phyloP scores from a whole-genome alignment of 2,797 vertebrate genomes.

The Cryptoblepharus egeriae region DNA sequence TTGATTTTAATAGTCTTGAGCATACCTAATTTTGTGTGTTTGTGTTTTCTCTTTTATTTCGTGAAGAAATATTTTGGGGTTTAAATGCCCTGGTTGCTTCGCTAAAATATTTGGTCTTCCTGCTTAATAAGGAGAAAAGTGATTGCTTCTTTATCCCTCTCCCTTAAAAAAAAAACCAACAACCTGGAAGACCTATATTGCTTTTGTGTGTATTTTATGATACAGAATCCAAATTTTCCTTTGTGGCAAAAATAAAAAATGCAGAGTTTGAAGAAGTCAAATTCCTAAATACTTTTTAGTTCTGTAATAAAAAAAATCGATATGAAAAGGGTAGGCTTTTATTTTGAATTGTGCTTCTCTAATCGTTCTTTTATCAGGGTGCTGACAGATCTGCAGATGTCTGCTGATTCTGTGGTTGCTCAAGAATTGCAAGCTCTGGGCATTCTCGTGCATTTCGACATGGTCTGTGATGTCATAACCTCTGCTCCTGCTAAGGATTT shows the following conservation, averaged over 20 bases:
- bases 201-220: not conserved
- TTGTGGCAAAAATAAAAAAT: not conserved
- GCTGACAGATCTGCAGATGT: not conserved
- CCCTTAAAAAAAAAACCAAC: not conserved
- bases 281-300: not conserved
- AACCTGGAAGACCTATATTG: not conserved
- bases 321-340: not conserved
- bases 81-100: not conserved
- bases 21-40: not conserved
- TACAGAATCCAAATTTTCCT: not conserved
- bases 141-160: not conserved
- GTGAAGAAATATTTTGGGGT: not conserved
- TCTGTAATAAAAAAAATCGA: not conserved
- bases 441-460: slow-evolving; percentile 3
- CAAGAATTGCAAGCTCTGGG: not conserved
- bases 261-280: not conserved
- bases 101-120: not conserved
- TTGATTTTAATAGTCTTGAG: not conserved
- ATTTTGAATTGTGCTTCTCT: not conserved
- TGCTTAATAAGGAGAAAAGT: not conserved
- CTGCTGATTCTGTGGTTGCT: slow-evolving; percentile 18
- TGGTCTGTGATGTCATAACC: slow-evolving; percentile 10
- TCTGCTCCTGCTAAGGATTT: slow-evolving; percentile 5
- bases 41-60: not conserved
- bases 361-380: not conserved